Percentiles rank a stretch among this genome's conserved stretches.
Conservation (phyloP, 2,797 vertebrate species). For the Trachops cirrhosus region DNA sequence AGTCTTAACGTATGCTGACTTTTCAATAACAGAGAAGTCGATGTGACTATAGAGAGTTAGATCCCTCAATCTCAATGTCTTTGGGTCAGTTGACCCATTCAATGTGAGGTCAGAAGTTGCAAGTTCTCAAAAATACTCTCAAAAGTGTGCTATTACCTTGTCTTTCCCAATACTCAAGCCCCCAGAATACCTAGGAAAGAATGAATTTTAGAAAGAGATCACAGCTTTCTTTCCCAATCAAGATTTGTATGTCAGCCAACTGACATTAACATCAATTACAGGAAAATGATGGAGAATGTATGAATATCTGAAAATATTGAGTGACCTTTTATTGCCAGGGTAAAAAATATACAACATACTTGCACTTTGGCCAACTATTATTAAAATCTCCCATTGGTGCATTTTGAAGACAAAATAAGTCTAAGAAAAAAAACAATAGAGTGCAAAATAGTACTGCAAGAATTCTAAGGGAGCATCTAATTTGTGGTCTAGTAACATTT, state of each 20-base stretch:
- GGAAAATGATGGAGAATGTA: neutral
- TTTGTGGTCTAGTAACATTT: neutral
- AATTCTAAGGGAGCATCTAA: neutral
- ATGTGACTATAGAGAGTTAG: neutral
- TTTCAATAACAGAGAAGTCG: neutral
- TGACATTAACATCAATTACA: neutral
- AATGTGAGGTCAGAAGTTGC: neutral
- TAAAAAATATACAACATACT: neutral
- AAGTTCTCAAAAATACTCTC: neutral
- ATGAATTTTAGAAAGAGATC: neutral
- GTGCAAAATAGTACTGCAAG: neutral
- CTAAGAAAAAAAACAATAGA: neutral
- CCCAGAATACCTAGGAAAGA: neutral
- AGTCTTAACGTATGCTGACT: neutral
- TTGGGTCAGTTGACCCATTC: neutral
- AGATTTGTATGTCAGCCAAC: neutral
- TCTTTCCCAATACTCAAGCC: neutral
- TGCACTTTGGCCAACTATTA: neutral
- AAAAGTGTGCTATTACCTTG: neutral
- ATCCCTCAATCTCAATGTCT: neutral
- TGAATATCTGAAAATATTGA: neutral
- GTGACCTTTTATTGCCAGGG: neutral
- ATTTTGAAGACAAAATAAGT: neutral
- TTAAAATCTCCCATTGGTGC: neutral
- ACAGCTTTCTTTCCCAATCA: neutral